These are phyloP conservation scores for Phalloptychus januarius DNA, from an alignment of 2,797 vertebrate genomes.

Conservation along the genomic window DNA sequence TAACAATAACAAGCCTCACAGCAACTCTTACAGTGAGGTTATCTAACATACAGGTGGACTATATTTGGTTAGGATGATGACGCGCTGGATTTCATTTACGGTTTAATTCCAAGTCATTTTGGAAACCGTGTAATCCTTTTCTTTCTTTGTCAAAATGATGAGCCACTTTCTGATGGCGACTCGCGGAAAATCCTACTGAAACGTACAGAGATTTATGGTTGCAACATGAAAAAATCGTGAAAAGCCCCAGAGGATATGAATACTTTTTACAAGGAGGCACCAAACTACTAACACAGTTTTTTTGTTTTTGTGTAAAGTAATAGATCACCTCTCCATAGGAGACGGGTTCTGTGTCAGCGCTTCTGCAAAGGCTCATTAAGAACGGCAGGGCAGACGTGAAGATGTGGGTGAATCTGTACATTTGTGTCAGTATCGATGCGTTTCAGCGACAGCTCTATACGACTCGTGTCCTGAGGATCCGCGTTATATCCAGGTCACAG, in stretches of 20 bases:
- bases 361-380: not conserved
- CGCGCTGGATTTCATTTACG: not conserved
- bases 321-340: not conserved
- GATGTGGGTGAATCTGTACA: constrained; percentile 1
- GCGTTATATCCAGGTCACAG: constrained; percentile 59
- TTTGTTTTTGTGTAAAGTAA: too few species aligned
- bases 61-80: not conserved
- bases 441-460: constrained; percentile 21
- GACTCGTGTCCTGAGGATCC: constrained; percentile 25
- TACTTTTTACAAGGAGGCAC: not conserved
- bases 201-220: not conserved
- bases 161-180: not conserved
- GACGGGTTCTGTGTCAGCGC: not conserved
- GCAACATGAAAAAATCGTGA: not conserved
- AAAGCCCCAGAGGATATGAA: not conserved
- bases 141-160: not conserved
- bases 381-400: not conserved
- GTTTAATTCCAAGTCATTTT: not conserved
- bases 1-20: not conserved
- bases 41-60: not conserved
- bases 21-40: not conserved
- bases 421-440: constrained; percentile 7
- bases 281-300: not conserved
- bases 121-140: not conserved
- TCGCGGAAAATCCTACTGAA: not conserved